Evolutionary conservation across 2,797 vertebrate species (phyloP), one percentile per base, ranked within the genome.

Genomic region (Alexandromys oeconomus): DNA sequence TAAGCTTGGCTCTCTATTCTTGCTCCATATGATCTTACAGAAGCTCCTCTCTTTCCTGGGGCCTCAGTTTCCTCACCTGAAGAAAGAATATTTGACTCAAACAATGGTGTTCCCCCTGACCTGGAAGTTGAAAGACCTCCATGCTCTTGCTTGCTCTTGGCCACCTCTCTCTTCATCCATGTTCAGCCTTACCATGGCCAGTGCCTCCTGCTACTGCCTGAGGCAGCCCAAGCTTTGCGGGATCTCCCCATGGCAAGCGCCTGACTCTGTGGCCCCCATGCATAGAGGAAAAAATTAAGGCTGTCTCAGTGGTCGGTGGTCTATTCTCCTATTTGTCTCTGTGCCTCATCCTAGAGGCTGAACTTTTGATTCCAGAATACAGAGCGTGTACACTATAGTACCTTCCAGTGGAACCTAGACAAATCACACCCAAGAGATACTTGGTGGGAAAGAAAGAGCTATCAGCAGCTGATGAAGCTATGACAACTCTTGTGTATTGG

Each of bases 391-490:
- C 57, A 5, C 2, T 25, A 11, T 5, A 27, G 61, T 6, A 21
- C 15, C 7, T 69, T 81, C 79, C 43, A 34, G 74, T 77, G 85
- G 43, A n/a, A 27, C 29, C 79, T 67, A 48, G 0, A 71, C 51
- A 34, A 81, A 67, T 73, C 73, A 48, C 43, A 54, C 61, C 34
- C 73, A 17, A 34, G 78, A 31, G 6, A n/a, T 43, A 31, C 23
- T 23, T 46, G 1, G 0, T 25, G 31, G 59, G 54, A 51, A 19
- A 29, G 37, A 37, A 51, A 15, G 77, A 14, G 61, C 40, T n/a
- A 1, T 13, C 15, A 0, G 34, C 37, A n/a, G 5, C 14, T 1
- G 37, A 10, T 5, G 1, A 10, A 40, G 11, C 51, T 65, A 19
- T 43, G 17, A 40, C 37, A 25, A 10, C 46, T 51, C 79, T 84